Conservation (phyloP, 2,797 vertebrate genomes). For the Cyclopterus lumpus region DNA sequence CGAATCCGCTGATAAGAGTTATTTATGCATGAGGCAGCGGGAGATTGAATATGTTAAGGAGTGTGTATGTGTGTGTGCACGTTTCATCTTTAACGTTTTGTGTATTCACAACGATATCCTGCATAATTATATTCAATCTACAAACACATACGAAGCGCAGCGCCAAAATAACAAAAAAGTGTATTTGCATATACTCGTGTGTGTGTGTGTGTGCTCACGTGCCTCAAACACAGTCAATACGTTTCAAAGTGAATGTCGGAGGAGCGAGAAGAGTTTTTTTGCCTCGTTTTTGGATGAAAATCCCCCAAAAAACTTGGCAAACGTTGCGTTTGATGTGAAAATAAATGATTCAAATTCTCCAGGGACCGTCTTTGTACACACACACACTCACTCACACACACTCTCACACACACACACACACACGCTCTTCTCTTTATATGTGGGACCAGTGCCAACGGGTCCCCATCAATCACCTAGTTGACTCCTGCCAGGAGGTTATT, state of each 20-base stretch:
- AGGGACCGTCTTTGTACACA: neutral
- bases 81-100: neutral
- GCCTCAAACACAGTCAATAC: neutral
- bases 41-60: constrained; percentile 28
- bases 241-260: constrained; percentile 54
- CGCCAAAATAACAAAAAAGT: neutral
- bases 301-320: constrained; percentile 34
- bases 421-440: constrained; percentile 1
- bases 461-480: constrained; percentile 22
- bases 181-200: constrained; percentile 3
- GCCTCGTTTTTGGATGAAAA: constrained; percentile 61
- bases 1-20: constrained; percentile 10
- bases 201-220: neutral
- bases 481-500: neutral
- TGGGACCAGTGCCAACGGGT: constrained; percentile 10
- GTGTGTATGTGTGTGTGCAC: neutral
- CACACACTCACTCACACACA: no score
- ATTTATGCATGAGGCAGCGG: constrained; percentile 11
- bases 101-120: neutral
- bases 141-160: neutral
- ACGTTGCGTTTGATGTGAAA: constrained; percentile 49
- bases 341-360: constrained; percentile 52
- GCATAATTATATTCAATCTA: neutral
- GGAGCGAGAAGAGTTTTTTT: no score
- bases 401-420: no score